Conservation (phyloP, 2,888 invertebrate genomes). For the Stenotaenia linearis region DNA sequence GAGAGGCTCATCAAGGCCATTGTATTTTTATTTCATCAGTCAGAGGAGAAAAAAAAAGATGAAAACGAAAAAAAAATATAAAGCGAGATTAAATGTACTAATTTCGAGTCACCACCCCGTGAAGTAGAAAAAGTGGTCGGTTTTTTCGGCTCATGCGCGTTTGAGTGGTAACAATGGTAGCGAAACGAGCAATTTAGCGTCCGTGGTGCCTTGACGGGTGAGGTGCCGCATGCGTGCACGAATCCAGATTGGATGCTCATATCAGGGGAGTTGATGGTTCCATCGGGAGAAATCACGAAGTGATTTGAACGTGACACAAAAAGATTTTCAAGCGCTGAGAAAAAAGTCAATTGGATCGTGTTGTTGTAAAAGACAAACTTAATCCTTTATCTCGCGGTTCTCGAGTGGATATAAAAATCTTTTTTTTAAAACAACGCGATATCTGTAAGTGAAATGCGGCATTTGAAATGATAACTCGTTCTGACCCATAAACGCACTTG, state of each 20-base stretch:
- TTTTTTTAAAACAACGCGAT: background rate
- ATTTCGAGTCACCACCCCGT: background rate
- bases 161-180: slow-evolving; percentile 13
- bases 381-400: background rate
- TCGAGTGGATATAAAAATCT: background rate
- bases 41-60: background rate
- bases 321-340: background rate
- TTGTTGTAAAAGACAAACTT: slow-evolving; percentile 6
- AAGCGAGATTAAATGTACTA: slow-evolving; percentile 7
- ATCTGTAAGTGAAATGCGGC: background rate
- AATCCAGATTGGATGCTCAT: slow-evolving; percentile 5
- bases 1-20: slow-evolving; percentile 7
- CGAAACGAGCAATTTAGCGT: slow-evolving; percentile 17
- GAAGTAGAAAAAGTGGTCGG: background rate
- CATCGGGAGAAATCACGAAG: slow-evolving; percentile 17
- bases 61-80: background rate
- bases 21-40: background rate
- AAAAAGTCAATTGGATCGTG: slow-evolving; percentile 8
- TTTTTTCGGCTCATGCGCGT: background rate
- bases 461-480: background rate
- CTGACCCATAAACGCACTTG: background rate
- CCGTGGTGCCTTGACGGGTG: slow-evolving; percentile 6
- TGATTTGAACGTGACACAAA: slow-evolving; percentile 26
- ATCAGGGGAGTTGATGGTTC: slow-evolving; percentile 24
- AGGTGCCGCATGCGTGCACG: slow-evolving; percentile 19